A percentile compares a stretch with the other conserved stretches of the same genome.
phyloP scores from a whole-genome alignment of 2,797 vertebrate species.

The Echeneis naucrates region DNA sequence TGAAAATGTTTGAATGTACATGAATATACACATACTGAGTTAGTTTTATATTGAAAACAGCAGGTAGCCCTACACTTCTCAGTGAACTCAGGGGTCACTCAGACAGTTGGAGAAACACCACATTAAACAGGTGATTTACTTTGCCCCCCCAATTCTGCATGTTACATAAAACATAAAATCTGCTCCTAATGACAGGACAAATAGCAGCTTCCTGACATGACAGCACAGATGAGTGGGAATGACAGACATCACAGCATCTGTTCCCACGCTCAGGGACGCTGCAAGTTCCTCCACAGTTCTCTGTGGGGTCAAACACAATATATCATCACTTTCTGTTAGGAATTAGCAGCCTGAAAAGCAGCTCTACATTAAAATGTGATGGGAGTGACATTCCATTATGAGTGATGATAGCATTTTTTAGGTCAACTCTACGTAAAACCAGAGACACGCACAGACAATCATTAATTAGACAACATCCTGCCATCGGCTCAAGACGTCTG shows the following conservation, averaged over 20 bases:
- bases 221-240: slow-evolving; percentile 12
- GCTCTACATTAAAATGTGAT: slow-evolving; percentile 57
- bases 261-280: slow-evolving; percentile 28
- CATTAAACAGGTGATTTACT: too few relatives aligned
- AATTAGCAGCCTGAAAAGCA: slow-evolving; percentile 56
- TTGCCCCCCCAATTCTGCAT: too few relatives aligned
- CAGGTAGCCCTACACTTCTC: too few relatives aligned
- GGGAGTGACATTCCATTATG: slow-evolving; percentile 61
- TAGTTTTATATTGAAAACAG: too few relatives aligned
- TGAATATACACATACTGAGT: too few relatives aligned
- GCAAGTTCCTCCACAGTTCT: slow-evolving; percentile 26
- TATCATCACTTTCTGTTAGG: slow-evolving; percentile 49
- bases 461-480: slow-evolving; percentile 78
- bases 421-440: slow-evolving; percentile 64
- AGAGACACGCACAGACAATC: slow-evolving; percentile 36
- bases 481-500: slow-evolving; percentile 70
- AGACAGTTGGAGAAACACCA: too few relatives aligned
- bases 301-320: slow-evolving; percentile 59
- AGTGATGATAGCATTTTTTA: slow-evolving; percentile 68
- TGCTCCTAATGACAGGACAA: background rate
- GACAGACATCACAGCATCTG: slow-evolving; percentile 30
- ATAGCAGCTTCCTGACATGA: slow-evolving; percentile 1
- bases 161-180: too few relatives aligned
- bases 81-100: too few relatives aligned
- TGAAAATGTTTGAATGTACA: too few relatives aligned